A percentile compares a stretch with the other conserved stretches of the same genome.
Conservation (phyloP, 2,797 vertebrate genomes). For the Simalia tracyae region DNA sequence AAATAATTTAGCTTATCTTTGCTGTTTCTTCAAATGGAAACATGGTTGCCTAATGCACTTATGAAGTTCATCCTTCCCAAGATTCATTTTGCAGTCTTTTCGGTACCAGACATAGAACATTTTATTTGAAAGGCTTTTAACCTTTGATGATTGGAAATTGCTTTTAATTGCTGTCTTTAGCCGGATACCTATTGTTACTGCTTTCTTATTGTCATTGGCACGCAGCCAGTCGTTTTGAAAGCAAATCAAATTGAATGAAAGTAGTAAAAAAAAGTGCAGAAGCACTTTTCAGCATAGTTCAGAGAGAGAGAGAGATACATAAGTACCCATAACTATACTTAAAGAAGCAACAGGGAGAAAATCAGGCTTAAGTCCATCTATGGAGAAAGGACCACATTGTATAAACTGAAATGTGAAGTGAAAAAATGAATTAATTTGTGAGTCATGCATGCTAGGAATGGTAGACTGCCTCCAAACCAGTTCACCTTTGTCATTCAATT, state of each 20-base stretch:
- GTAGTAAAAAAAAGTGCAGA: neutral
- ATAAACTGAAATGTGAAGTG: neutral
- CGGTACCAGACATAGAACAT: neutral
- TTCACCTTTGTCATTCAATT: neutral
- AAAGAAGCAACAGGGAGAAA: neutral
- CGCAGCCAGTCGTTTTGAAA: neutral
- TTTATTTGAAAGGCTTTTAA: neutral
- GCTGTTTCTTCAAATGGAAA: neutral
- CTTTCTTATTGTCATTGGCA: neutral
- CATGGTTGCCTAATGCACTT: no score
- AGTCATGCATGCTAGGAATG: neutral
- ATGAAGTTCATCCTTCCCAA: neutral
- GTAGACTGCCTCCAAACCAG: neutral
- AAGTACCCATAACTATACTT: neutral
- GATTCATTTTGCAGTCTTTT: neutral
- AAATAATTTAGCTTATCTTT: neutral
- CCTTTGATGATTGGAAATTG: neutral
- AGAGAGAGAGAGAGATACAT: neutral
- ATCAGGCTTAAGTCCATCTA: neutral
- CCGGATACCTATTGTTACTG: neutral
- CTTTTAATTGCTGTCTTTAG: neutral
- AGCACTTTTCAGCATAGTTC: neutral
- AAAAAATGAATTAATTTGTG: neutral
- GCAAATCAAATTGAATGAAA: neutral
- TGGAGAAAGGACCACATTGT: neutral